These are phyloP conservation scores for Phyllotreta striolata DNA, from an alignment of 2,888 invertebrate genomes.

Conservation along the genomic window DNA sequence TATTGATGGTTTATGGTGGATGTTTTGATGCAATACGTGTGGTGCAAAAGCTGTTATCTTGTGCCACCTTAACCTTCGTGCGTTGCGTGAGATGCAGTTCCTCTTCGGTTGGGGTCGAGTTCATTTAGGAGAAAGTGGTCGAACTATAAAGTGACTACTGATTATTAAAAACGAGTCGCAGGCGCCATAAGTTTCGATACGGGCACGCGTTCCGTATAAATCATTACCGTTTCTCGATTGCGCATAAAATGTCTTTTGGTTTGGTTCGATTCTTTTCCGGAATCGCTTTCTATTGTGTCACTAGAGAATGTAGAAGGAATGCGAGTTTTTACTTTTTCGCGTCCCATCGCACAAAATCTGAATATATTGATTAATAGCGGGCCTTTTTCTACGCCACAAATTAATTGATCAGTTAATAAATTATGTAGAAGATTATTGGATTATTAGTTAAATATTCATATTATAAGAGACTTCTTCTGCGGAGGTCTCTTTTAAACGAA, in stretches of 20 bases:
- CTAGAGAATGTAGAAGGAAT: slow-evolving; percentile 10
- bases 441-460: not conserved
- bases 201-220: slow-evolving; percentile 35
- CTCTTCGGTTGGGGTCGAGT: slow-evolving; percentile 41
- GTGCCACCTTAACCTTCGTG: slow-evolving; percentile 7
- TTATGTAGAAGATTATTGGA: not conserved
- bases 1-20: no score
- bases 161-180: slow-evolving; percentile 41
- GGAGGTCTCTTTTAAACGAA: slow-evolving; percentile 5
- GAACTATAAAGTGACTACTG: slow-evolving; percentile 41
- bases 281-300: slow-evolving; percentile 33
- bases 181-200: slow-evolving; percentile 42
- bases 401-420: not conserved
- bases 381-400: no score
- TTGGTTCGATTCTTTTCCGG: slow-evolving; percentile 25
- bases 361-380: not conserved
- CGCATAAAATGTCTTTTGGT: slow-evolving; percentile 19
- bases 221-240: slow-evolving; percentile 32
- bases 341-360: not conserved
- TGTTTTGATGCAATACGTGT: slow-evolving; percentile 1
- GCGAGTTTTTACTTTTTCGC: not conserved
- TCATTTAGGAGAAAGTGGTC: slow-evolving; percentile 45
- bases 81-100: slow-evolving; percentile 35
- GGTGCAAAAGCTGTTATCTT: slow-evolving; percentile 5
- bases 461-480: not conserved